Percentiles rank a stretch among this genome's conserved stretches.
Conservation (phyloP, 2,113 vertebrate genomes). For the human region GRCh38 chrX:115490501-115491000, state of each 20-base stretch:
- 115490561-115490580: no score
- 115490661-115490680: no score
- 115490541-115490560: no score
- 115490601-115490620: no score
- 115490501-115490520: no score
- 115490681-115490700: neutral
- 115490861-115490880: neutral
- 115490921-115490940: conserved; percentile 48
- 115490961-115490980: neutral
- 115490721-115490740: neutral
- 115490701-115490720: neutral
- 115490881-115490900: neutral
- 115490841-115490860: neutral
- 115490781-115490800: neutral
- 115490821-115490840: neutral
- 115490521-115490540: no score
- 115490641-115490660: no score
- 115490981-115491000: neutral
- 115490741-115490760: neutral
- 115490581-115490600: no score
- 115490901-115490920: neutral
- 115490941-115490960: neutral
- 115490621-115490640: no score
- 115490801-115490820: neutral
- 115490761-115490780: conserved; percentile 15